Percentiles rank a stretch among this genome's conserved stretches.
phyloP scores from a whole-genome alignment of 2,888 invertebrate species.

The Amiota mariae region DNA sequence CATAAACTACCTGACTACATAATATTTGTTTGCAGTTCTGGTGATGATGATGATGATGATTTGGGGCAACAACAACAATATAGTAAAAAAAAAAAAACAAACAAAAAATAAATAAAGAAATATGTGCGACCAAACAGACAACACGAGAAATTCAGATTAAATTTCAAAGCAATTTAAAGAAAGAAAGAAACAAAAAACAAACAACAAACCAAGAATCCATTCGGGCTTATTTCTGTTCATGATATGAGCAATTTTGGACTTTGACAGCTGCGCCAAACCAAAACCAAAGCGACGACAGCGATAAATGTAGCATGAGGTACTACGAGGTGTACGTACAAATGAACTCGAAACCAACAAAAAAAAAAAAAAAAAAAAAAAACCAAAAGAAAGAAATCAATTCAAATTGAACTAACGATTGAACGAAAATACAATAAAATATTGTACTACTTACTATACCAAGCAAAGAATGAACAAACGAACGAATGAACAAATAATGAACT shows the following conservation, averaged over 20 bases:
- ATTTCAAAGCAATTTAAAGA: conserved; percentile 28
- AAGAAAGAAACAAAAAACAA: too few relatives aligned
- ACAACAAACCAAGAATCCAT: too few relatives aligned
- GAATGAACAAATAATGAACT: not conserved
- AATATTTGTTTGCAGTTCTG: conserved; percentile 11
- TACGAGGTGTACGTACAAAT: not conserved
- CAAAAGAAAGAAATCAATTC: not conserved
- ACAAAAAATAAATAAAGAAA: conserved; percentile 1
- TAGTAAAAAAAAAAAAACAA: not conserved
- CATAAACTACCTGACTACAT: conserved; percentile 6
- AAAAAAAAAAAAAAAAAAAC: not conserved
- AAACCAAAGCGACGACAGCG: not conserved
- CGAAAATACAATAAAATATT: not conserved
- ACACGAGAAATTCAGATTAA: conserved; percentile 28
- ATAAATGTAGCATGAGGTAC: too few relatives aligned
- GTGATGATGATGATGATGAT: not conserved
- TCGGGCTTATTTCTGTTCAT: not conserved
- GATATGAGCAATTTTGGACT: conserved; percentile 19
- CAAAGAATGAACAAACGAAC: not conserved
- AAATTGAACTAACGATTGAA: too few relatives aligned
- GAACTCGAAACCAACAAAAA: not conserved
- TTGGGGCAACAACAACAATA: conserved; percentile 16
- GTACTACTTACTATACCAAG: not conserved
- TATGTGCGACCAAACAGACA: conserved; percentile 10
- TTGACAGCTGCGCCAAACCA: conserved; percentile 17